These are phyloP conservation scores for Heliothis peltigera DNA, from an alignment of 2,888 invertebrate species.

Conservation along the genomic window DNA sequence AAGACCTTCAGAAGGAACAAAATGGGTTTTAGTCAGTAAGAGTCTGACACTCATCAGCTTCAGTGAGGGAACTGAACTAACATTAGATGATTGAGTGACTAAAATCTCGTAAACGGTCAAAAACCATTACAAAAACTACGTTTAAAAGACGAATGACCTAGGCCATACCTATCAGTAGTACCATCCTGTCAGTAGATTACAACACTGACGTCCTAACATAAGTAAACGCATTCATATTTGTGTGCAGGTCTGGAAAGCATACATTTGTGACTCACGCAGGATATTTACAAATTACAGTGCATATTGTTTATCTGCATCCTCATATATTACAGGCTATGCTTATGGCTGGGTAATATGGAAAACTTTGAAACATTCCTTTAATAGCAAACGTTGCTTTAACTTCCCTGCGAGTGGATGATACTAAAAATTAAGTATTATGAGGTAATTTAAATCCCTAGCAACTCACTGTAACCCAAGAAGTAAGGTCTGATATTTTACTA, in stretches of 20 bases:
- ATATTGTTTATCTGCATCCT: conserved; percentile 10
- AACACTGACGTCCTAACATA: conserved; percentile 4
- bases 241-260: conserved; percentile 25
- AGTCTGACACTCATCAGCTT: too few relatives aligned
- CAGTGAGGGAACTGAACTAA: too few relatives aligned
- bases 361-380: conserved; percentile 10
- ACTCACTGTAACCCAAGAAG: neutral
- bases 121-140: too few relatives aligned
- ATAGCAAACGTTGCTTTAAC: neutral
- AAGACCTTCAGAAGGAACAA: too few relatives aligned
- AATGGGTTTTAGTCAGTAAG: too few relatives aligned
- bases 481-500: neutral
- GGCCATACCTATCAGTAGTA: too few relatives aligned
- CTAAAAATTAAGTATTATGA: too few relatives aligned
- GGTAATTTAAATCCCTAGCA: too few relatives aligned
- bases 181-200: too few relatives aligned
- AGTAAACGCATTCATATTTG: conserved; percentile 17
- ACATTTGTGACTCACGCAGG: conserved; percentile 26
- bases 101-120: too few relatives aligned
- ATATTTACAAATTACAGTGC: conserved; percentile 26
- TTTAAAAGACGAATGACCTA: neutral
- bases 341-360: neutral
- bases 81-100: too few relatives aligned
- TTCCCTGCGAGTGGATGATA: neutral
- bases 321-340: neutral